Evolutionary conservation across 2,888 invertebrate species (phyloP).

Genomic region (Eupelmus urozonus): DNA sequence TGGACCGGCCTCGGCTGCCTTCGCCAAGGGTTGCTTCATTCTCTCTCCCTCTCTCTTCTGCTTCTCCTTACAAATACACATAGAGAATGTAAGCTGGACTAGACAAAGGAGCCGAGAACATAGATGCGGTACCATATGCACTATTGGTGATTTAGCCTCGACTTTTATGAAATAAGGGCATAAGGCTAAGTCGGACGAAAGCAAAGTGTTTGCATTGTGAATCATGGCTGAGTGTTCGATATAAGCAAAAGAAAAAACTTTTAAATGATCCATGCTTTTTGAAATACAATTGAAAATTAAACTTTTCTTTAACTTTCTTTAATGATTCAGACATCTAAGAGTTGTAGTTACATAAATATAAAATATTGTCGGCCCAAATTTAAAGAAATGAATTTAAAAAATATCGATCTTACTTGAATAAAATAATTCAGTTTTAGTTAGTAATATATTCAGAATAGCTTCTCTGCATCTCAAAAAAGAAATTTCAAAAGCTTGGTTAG

Average conservation of each 20-base stretch:
- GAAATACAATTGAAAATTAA: too few relatives aligned
- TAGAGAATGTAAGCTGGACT: slow-evolving; percentile 28
- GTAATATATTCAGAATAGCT: too few relatives aligned
- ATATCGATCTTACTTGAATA: too few relatives aligned
- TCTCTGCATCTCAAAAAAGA: too few relatives aligned
- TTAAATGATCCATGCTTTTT: too few relatives aligned
- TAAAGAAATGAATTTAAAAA: too few relatives aligned
- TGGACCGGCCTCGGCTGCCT: slow-evolving; percentile 61
- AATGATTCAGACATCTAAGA: too few relatives aligned
- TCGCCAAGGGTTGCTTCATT: slow-evolving; percentile 37
- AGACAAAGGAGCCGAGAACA: slow-evolving; percentile 44
- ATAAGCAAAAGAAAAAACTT: background rate
- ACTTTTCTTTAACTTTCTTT: too few relatives aligned
- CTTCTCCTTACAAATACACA: slow-evolving; percentile 23
- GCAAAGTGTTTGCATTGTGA: slow-evolving; percentile 31
- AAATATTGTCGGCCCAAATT: too few relatives aligned
- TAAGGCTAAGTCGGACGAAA: slow-evolving; percentile 26
- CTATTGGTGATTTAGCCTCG: slow-evolving; percentile 30
- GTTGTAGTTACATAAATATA: too few relatives aligned
- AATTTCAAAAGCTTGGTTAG: too few relatives aligned
- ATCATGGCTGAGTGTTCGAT: background rate
- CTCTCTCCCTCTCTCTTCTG: slow-evolving; percentile 40
- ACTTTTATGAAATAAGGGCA: background rate
- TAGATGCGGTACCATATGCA: slow-evolving; percentile 38
- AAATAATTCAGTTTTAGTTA: too few relatives aligned